Conservation (phyloP, 2,888 invertebrate species). For the Nesidiocoris tenuis region DNA sequence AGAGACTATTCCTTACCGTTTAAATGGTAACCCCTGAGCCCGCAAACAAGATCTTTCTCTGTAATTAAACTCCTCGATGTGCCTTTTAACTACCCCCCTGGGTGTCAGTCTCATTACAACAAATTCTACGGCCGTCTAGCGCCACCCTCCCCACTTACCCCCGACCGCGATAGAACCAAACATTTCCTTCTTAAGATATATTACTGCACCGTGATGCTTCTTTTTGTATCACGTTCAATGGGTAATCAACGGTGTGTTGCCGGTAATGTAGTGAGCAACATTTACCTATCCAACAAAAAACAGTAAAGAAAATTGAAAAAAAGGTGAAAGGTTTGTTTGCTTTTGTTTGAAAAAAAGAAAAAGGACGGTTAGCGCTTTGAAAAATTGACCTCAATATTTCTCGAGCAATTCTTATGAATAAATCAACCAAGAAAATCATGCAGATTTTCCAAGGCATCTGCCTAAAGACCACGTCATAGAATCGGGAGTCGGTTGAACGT, state of each 20-base stretch:
- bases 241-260: too few relatives aligned
- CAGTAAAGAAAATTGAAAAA: neutral
- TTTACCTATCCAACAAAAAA: neutral
- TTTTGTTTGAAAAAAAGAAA: too few relatives aligned
- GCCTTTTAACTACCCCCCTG: conserved; percentile 38
- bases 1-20: conserved; percentile 33
- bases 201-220: neutral
- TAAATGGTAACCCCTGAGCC: conserved; percentile 33
- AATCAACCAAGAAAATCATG: too few relatives aligned
- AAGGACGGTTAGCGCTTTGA: too few relatives aligned
- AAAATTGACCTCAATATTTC: too few relatives aligned
- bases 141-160: neutral
- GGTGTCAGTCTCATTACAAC: conserved; percentile 40
- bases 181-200: neutral
- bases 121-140: conserved; percentile 25
- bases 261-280: too few relatives aligned
- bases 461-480: too few relatives aligned
- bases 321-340: too few relatives aligned
- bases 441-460: too few relatives aligned
- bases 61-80: conserved; percentile 42
- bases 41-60: conserved; percentile 42
- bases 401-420: too few relatives aligned
- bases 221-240: neutral
- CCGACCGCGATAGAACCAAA: conserved; percentile 8
- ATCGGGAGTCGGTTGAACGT: too few relatives aligned